Base-by-base conservation (phyloP, 2,113 vertebrate genomes). In the Isurus oxyrinchus region DNA sequence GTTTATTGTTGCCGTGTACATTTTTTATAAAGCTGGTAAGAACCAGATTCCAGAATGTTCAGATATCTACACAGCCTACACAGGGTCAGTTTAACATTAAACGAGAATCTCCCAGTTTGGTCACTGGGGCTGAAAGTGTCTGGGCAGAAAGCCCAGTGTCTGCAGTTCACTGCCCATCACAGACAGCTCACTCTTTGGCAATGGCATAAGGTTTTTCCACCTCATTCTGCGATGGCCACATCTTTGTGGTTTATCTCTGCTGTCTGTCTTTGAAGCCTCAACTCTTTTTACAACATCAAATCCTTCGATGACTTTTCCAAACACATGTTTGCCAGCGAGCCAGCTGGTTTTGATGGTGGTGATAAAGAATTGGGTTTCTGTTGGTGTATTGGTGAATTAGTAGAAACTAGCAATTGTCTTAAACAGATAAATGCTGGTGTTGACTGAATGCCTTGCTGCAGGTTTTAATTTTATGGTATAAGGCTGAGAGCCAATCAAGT, bases 311-410 rank as follows among this genome's bases (percentile, higher is more conserved):
- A n/a, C n/a, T n/a, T n/a, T n/a, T n/a, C n/a, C n/a, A n/a, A n/a
- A n/a, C n/a, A n/a, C n/a, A n/a, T n/a, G n/a, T n/a, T n/a, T n/a
- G n/a, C n/a, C 99, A 99, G 0, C 99, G 66, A 99, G 97, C 99
- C 99, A 99, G 0, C 98, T 97, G 0, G 99, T 99, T 97, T 97
- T 97, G 69, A 99, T 98, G 0, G 99, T 99, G 5, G 99, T 99
- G 97, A 99, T 99, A 97, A 99, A 99, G 98, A 99, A 99, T 97
- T 99, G 99, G 63, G 99, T 81, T 99, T 23, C 99, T 99, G 0
- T 99, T 99, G 55, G 99, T 99, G 98, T 99, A 5, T 81, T 81
- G n/a, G 1, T 40, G n/a, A 40, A 40, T 81, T 81, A n/a, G n/a
- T 40, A 44, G 2, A 81, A 81, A 40, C 79, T 44, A 0, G 3